A percentile compares a stretch with the other conserved stretches of the same genome.
Conservation (phyloP, 2,888 invertebrate genomes). For the Ariolimax columbianus region DNA sequence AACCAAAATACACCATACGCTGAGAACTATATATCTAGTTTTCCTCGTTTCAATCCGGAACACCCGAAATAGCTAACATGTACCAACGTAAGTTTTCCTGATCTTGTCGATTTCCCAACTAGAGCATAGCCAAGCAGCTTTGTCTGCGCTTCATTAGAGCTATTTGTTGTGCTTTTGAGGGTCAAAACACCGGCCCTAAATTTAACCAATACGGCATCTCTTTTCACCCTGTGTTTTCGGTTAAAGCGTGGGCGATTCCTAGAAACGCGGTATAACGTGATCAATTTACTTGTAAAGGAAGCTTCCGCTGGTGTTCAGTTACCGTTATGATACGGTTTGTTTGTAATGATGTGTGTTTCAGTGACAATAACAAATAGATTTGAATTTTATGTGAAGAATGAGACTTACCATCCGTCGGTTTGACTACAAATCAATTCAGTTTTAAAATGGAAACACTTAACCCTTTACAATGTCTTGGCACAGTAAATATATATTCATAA, state of each 20-base stretch:
- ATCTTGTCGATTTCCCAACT: background rate
- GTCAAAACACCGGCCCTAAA: conserved; percentile 10
- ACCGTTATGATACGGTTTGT: background rate
- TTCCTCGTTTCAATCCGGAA: too few species aligned
- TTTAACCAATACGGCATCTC: conserved; percentile 14
- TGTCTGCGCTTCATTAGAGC: conserved; percentile 17
- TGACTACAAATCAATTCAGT: too few species aligned
- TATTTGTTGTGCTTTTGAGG: conserved; percentile 29
- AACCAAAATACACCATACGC: too few species aligned
- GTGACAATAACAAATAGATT: background rate
- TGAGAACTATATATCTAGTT: too few species aligned
- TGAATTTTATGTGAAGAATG: too few species aligned
- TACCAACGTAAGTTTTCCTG: conserved; percentile 10
- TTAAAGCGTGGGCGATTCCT: background rate
- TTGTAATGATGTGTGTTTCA: background rate
- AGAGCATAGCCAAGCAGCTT: background rate
- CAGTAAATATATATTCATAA: too few species aligned
- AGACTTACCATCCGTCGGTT: too few species aligned
- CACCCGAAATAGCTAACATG: too few species aligned
- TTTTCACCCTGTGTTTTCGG: background rate
- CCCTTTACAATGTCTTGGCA: too few species aligned
- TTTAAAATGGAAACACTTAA: too few species aligned
- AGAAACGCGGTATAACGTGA: background rate
- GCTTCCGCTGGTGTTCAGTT: background rate
- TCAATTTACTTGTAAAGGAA: background rate